phyloP scores from a whole-genome alignment of 2,113 vertebrate genomes.

The Rhipidura dahli region DNA sequence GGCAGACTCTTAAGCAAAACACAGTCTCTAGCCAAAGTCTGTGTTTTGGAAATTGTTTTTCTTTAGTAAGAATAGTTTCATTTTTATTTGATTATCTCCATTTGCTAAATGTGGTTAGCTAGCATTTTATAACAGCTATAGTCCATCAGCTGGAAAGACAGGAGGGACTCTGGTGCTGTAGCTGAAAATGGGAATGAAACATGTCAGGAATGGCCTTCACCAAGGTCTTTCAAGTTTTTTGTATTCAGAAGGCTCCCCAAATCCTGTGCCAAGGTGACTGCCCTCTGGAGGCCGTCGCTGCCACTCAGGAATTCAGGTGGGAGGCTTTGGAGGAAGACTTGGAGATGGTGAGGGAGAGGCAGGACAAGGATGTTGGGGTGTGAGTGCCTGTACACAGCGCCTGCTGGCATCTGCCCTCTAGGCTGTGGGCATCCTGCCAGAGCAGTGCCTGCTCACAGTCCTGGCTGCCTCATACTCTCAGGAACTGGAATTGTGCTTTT shows the following conservation, averaged over 20 bases:
- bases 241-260: neutral
- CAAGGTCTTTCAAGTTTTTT: neutral
- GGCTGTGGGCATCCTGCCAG: neutral
- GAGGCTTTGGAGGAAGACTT: neutral
- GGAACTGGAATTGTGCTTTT: neutral
- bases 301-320: neutral
- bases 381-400: accelerated
- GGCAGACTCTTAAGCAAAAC: slow-evolving; percentile 25
- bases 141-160: neutral
- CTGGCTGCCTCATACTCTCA: neutral
- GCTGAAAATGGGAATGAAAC: neutral
- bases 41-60: slow-evolving; percentile 40
- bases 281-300: accelerated
- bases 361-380: neutral
- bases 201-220: neutral
- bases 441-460: accelerated
- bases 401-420: accelerated
- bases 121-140: neutral
- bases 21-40: slow-evolving; percentile 19
- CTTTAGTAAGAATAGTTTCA: slow-evolving; percentile 1
- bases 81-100: slow-evolving; percentile 30
- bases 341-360: neutral
- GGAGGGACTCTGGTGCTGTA: neutral
- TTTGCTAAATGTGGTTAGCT: slow-evolving; percentile 10
- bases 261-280: neutral